Conservation (phyloP, 2,888 invertebrate species). For the Isotomurus palustris region DNA sequence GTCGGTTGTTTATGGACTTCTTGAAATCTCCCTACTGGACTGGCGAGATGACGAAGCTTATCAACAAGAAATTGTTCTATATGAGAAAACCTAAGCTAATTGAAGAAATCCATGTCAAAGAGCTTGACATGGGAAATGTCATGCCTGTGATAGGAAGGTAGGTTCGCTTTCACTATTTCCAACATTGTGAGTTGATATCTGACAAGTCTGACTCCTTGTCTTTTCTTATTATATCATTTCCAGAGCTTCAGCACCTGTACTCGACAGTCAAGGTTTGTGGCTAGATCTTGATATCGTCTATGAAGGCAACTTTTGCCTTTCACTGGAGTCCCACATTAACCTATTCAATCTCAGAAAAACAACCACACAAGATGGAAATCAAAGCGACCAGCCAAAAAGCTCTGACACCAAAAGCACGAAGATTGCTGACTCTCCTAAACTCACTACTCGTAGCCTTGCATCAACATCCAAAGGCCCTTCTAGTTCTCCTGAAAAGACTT, state of each 20-base stretch:
- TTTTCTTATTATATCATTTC: too few species aligned
- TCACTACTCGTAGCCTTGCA: neutral
- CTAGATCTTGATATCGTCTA: slow-evolving; percentile 76
- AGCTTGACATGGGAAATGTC: slow-evolving; percentile 66
- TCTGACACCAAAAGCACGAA: neutral
- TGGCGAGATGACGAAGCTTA: slow-evolving; percentile 65
- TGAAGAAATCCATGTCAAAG: slow-evolving; percentile 71
- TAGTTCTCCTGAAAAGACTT: neutral
- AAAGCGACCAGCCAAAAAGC: neutral
- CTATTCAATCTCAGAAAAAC: slow-evolving; percentile 62
- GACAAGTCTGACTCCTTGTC: neutral
- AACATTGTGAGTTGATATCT: neutral
- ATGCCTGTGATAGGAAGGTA: slow-evolving; percentile 60
- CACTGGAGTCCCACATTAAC: slow-evolving; percentile 83
- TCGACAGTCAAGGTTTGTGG: slow-evolving; percentile 83
- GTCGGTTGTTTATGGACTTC: slow-evolving; percentile 76
- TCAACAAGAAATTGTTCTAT: slow-evolving; percentile 79
- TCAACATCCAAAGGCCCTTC: neutral
- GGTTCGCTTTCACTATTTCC: neutral
- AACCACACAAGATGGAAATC: slow-evolving; percentile 34
- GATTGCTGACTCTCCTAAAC: slow-evolving; percentile 4
- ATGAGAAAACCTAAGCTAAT: slow-evolving; percentile 87
- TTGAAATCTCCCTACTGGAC: slow-evolving; percentile 68
- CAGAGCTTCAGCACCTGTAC: slow-evolving; percentile 60
- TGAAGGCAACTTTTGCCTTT: slow-evolving; percentile 72